Percentiles rank a stretch among this genome's conserved stretches.
These are phyloP conservation scores for Zaprionus ghesquierei DNA, from an alignment of 1,140 invertebrate species.

Conservation along the genomic window DNA sequence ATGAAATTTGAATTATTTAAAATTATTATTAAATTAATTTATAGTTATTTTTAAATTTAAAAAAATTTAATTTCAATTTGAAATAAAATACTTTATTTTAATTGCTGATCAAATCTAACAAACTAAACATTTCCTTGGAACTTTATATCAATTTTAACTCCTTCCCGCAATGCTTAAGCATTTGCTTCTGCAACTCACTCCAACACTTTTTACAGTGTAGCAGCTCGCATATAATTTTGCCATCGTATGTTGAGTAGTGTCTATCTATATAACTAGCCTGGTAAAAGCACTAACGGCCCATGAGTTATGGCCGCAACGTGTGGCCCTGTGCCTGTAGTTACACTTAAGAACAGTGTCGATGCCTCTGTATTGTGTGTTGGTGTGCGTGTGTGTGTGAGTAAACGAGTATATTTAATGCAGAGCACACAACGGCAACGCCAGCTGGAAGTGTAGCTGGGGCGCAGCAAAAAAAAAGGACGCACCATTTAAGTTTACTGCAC, in stretches of 20 bases:
- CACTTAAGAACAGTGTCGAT: constrained; percentile 48
- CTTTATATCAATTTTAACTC: too few species aligned
- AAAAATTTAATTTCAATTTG: too few species aligned
- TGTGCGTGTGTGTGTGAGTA: constrained; percentile 12
- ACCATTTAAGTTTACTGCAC: constrained; percentile 69
- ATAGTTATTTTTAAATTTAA: too few species aligned
- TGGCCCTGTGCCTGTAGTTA: constrained; percentile 67
- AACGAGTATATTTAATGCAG: constrained; percentile 52
- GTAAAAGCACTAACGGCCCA: constrained; percentile 60
- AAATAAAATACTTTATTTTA: too few species aligned
- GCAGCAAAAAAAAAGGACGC: constrained; percentile 37
- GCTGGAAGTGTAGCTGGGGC: constrained; percentile 38
- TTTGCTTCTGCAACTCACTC: neutral
- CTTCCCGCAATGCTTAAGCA: too few species aligned
- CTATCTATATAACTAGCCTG: constrained; percentile 57
- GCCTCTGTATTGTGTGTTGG: neutral
- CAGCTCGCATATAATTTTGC: neutral
- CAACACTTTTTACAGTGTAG: neutral
- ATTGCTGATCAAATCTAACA: neutral
- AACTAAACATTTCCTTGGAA: too few species aligned
- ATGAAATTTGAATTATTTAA: too few species aligned
- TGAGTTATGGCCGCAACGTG: constrained; percentile 76
- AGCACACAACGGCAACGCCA: constrained; percentile 50
- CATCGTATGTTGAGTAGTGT: constrained; percentile 22
- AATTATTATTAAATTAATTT: too few species aligned